These are phyloP conservation scores for Caenorhabditis tropicalis DNA, from an alignment of 1,140 invertebrate species.

Conservation along the genomic window DNA sequence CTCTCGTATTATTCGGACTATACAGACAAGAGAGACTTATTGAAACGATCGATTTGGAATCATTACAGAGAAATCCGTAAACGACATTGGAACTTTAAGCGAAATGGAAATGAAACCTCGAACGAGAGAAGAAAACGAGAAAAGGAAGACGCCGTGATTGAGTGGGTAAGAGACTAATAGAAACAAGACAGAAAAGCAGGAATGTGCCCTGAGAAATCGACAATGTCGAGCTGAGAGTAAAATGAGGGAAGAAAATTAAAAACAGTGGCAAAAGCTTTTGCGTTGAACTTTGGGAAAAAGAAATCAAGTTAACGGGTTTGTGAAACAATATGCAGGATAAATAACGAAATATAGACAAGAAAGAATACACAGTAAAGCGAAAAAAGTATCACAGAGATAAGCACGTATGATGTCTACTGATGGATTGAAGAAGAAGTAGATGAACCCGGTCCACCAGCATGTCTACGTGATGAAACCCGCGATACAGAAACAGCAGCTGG, in stretches of 20 bases:
- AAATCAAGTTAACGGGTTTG: not conserved
- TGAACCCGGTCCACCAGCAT: not conserved
- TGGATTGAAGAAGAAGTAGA: not conserved
- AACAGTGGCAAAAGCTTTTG: not conserved
- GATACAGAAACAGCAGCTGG: not conserved
- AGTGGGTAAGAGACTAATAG: not conserved
- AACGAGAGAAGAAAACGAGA: not conserved
- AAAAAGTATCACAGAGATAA: not conserved
- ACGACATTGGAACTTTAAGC: not conserved
- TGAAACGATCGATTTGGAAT: not conserved
- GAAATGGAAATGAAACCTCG: not conserved
- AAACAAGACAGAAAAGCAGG: not conserved
- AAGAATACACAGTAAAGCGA: not conserved
- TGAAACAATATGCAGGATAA: not conserved
- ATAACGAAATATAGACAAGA: conserved; percentile 10
- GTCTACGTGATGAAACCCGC: not conserved
- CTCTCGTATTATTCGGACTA: not conserved
- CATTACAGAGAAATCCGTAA: conserved; percentile 31
- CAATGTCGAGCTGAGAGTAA: not conserved
- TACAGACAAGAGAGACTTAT: not conserved
- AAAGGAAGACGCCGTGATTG: not conserved
- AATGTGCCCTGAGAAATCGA: not conserved
- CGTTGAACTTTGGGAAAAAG: not conserved
- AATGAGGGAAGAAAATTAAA: not conserved
- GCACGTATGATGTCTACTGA: not conserved